Evolutionary conservation across 2,797 vertebrate species (phyloP), one percentile per base, ranked within the genome.

Genomic region (Coreius guichenoti): DNA sequence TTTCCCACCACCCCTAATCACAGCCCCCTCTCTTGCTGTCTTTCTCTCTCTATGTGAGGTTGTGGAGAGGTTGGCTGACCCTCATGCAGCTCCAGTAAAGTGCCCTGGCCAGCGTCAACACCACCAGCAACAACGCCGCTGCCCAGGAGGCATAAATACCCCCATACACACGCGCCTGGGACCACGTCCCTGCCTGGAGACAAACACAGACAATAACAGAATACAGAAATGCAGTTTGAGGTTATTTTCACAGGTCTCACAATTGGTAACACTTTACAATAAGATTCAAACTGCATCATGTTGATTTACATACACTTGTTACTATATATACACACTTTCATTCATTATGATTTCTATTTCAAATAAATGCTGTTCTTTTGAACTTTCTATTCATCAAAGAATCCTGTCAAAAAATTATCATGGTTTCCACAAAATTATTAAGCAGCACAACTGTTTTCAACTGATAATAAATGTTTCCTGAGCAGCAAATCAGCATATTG

Each of bases 71-170:
- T 89, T 97, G 96, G 94, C 97, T 98, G 95, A 98, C 97, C 92
- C 96, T 94, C 96, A 98, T 96, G 93, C 97, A 98, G 90, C 95
- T 95, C 97, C 97, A 98, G 92, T 98, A 98, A 81, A 97, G 95
- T 51, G 96, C 97, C 89, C 97, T 95, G 29, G 94, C 96, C 89
- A 98, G 91, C 87, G 95, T 97, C 86, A 96, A 88, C 80, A 97
- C 87, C 19, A 96, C 95, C 93, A 97, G 93, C 83, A 97, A 92
- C 87, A 97, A 95, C 89, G 96, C 92, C 87, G 93, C 92, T 1
- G 95, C 96, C 97, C 97, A 98, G 13, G 96, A 95, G 82, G 96
- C 97, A 82, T 98, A 98, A 92, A 98, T 97, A 54, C 97, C 97
- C 80, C 94, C 94, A 81, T 97, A 97, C 82, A 87, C 93, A 86